These are phyloP conservation scores for Brienomyrus longianalis DNA, from an alignment of 2,113 vertebrate species.

Conservation along the genomic window DNA sequence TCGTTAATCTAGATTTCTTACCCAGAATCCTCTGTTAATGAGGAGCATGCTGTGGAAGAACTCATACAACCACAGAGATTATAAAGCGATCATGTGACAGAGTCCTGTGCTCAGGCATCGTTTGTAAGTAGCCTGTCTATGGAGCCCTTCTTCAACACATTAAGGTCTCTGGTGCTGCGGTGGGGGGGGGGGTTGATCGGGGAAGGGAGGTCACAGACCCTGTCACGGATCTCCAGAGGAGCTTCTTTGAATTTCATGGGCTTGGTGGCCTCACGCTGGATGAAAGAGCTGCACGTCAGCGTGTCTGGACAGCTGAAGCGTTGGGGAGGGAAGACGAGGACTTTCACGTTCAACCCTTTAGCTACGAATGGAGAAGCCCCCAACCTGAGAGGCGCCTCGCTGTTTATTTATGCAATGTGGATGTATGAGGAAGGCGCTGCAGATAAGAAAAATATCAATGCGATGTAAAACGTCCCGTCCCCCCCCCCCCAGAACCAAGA, in stretches of 20 bases:
- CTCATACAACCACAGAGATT: not conserved
- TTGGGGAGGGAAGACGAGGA: too few relatives aligned
- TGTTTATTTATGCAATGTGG: not conserved
- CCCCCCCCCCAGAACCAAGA: not conserved
- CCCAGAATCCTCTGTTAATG: not conserved
- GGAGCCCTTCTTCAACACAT: slow-evolving; percentile 50
- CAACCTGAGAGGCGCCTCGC: not conserved
- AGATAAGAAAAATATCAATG: slow-evolving; percentile 47
- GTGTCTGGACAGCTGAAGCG: not conserved
- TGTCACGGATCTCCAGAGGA: not conserved
- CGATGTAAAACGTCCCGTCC: not conserved
- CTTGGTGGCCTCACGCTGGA: not conserved
- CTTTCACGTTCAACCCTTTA: not conserved
- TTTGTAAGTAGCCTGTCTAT: not conserved
- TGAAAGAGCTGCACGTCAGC: not conserved
- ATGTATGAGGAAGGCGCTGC: slow-evolving; percentile 37
- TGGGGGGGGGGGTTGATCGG: not conserved
- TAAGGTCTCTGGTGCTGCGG: slow-evolving; percentile 44
- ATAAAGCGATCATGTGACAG: not conserved
- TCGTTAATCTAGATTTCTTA: not conserved
- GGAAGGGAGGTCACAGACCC: not conserved
- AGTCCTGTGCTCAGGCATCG: not conserved
- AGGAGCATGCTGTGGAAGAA: not conserved
- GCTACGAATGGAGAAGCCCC: not conserved
- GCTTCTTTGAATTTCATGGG: slow-evolving; percentile 1